phyloP scores from a whole-genome alignment of 1,140 invertebrate species.

The Leptinotarsa texana region DNA sequence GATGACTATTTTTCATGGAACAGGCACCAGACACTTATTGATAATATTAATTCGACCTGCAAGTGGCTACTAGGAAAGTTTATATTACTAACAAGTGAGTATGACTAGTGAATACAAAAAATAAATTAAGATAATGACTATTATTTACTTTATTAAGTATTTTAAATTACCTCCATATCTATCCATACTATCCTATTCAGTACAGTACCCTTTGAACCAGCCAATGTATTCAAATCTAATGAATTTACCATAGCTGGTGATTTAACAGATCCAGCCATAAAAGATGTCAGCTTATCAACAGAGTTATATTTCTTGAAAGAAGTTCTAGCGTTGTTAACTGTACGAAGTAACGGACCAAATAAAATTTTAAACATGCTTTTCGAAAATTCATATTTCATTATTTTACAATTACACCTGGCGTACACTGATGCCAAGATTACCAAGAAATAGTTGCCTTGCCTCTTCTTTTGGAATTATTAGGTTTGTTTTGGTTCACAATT shows the following conservation, averaged over 20 bases:
- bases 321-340: not conserved
- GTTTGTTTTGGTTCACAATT: no score
- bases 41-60: not conserved
- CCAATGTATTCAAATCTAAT: not conserved
- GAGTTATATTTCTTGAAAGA: not conserved
- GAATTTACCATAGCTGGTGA: not conserved
- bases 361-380: not conserved
- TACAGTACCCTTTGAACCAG: constrained; percentile 42
- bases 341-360: not conserved
- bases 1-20: no score
- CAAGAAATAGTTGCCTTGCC: no score
- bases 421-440: no score
- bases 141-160: constrained; percentile 11
- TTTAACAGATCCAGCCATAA: not conserved
- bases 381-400: no score
- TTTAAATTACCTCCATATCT: constrained; percentile 51
- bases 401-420: no score
- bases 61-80: not conserved
- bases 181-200: constrained; percentile 52
- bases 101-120: not conserved
- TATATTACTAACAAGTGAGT: constrained; percentile 11
- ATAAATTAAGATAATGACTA: not conserved
- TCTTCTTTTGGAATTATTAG: no score
- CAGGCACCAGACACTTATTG: not conserved
- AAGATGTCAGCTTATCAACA: not conserved